phyloP scores from a whole-genome alignment of 1,140 invertebrate species.

The Apolygus lucorum region DNA sequence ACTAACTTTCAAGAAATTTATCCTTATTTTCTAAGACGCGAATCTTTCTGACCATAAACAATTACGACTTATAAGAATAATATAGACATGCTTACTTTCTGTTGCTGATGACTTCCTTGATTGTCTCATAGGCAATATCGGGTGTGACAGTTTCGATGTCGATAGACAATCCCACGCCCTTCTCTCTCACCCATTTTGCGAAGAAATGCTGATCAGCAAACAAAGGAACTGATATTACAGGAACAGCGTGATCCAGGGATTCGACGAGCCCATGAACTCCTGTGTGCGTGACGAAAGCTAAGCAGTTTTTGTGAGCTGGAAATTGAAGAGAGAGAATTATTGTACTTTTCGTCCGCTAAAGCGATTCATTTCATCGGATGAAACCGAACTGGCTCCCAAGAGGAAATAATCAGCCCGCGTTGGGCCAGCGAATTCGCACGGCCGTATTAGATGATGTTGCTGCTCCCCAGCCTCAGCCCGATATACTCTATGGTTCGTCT shows the following conservation, averaged over 20 bases:
- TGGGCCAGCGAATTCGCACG: too few species aligned
- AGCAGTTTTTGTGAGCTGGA: slow-evolving; percentile 35
- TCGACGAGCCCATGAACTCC: slow-evolving; percentile 43
- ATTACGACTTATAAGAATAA: too few species aligned
- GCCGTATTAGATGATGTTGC: too few species aligned
- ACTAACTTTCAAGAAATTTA: too few species aligned
- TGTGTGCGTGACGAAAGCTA: slow-evolving; percentile 41
- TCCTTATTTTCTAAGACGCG: too few species aligned
- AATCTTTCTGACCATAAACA: too few species aligned
- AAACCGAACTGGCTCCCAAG: neutral
- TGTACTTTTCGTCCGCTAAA: too few species aligned
- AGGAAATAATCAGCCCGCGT: too few species aligned
- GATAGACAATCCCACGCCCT: neutral
- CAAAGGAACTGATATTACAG: slow-evolving; percentile 44
- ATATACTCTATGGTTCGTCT: too few species aligned
- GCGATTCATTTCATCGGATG: neutral
- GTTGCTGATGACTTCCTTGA: neutral
- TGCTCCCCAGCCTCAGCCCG: too few species aligned
- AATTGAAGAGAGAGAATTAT: neutral
- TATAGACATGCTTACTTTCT: slow-evolving; percentile 18
- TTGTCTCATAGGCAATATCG: neutral
- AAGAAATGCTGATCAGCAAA: slow-evolving; percentile 39
- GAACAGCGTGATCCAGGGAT: slow-evolving; percentile 42
- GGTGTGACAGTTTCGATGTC: slow-evolving; percentile 2
- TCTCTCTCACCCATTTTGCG: neutral